These are phyloP conservation scores for Leptestheria dahalacensis DNA, from an alignment of 1,140 invertebrate genomes.

Conservation along the genomic window DNA sequence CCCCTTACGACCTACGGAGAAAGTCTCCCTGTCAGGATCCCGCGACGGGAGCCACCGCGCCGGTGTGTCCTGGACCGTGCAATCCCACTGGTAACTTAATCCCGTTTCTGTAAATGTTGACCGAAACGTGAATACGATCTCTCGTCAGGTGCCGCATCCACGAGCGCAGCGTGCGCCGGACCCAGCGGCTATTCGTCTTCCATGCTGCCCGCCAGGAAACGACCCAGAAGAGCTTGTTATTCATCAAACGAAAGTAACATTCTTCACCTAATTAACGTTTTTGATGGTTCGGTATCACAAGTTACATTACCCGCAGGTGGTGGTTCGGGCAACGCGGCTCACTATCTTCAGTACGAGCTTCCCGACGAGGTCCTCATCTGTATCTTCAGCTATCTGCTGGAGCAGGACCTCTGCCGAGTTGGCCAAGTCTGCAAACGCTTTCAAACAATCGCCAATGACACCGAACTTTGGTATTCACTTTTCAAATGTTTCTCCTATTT, in stretches of 20 bases:
- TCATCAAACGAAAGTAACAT: constrained; percentile 44
- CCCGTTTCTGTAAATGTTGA: no score
- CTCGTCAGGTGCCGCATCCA: no score
- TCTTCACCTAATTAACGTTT: constrained; percentile 12
- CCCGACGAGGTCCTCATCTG: constrained; percentile 90
- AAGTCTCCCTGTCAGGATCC: constrained; percentile 49
- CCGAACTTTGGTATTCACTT: constrained; percentile 62
- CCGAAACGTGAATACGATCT: no score
- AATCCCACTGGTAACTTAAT: constrained; percentile 30
- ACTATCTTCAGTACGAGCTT: constrained; percentile 86
- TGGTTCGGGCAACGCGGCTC: constrained; percentile 41
- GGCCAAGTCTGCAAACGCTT: constrained; percentile 90
- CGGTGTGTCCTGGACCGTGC: constrained; percentile 27
- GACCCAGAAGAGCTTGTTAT: constrained; percentile 50
- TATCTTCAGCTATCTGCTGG: constrained; percentile 85
- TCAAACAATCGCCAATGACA: constrained; percentile 84
- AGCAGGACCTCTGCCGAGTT: constrained; percentile 82
- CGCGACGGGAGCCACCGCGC: constrained; percentile 8
- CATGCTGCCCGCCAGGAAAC: constrained; percentile 60
- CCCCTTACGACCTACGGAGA: constrained; percentile 66
- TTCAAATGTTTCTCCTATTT: constrained; percentile 9
- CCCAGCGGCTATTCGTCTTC: constrained; percentile 39
- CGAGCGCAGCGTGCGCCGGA: constrained; percentile 28
- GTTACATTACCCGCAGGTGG: constrained; percentile 10
- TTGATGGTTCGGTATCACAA: constrained; percentile 2